Base-by-base conservation (phyloP, 1,140 invertebrate species). In the Macrobrachium nipponense region DNA sequence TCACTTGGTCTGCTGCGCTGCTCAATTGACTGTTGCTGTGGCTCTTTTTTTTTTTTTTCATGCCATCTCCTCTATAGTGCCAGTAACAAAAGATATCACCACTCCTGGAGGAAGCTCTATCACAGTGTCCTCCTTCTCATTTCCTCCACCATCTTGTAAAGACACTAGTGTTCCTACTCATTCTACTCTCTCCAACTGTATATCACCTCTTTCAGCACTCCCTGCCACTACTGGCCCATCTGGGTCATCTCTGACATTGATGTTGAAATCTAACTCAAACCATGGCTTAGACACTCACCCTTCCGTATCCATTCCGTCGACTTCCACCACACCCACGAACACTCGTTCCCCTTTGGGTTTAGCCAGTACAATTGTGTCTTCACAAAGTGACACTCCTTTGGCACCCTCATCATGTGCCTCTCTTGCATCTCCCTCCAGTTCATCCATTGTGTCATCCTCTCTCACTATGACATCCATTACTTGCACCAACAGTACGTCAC, bases 381-480 rank as follows among this genome's bases (percentile, higher is more conserved):
- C 23, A 18, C 72, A n/a, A 6, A 8, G 12, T 44, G 17, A 44
- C 43, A 75, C 36, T 17, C 18, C 17, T 17, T 75, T 51, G 43
- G 27, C 27, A 36, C 27, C 58, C 72, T 51, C 44, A 18, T 75
- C 7, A 14, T 75, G 58, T n/a, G 20, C 36, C 8, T 10, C 17
- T 43, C 36, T 60, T 79, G 77, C 60, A 36, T 23, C 76, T 64
- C 60, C 43, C 23, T 79, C 77, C n/a, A 23, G 23, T 15, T 20
- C 27, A n/a, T 17, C 77, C 20, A 17, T 62, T 11, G 43, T 36
- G 12, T 61, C 77, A 10, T 64, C 59, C 60, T 62, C 77, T 62
- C 61, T 61, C 61, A 79, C 77, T 20, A 79, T 60, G 20, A 79
- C 77, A 14, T 62, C 77, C n/a, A 79, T 59, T 18, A 62, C 77